Base-by-base conservation (phyloP, 2,113 vertebrate species). In the Forbesichthys agassizii region DNA sequence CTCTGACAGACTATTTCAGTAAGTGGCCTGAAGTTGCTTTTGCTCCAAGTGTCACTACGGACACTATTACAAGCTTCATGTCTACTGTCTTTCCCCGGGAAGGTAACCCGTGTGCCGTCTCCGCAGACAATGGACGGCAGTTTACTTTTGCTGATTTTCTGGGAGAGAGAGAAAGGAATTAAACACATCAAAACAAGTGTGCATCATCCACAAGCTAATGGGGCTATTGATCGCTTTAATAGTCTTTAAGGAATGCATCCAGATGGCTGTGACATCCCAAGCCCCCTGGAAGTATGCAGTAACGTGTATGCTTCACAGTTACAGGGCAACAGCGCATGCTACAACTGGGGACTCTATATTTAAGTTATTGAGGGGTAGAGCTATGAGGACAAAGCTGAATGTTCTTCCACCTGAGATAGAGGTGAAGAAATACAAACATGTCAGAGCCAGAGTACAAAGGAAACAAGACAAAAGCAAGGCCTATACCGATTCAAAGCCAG, bases 331-430 rank as follows among this genome's bases (percentile, higher is more conserved):
- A 46, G n/a, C 47, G 8, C 63, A 73, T 71, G 70, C 54, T 14
- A 65, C 62, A 0, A 65, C 54, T 13, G 20, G 27, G 0, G 20
- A 73, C 53, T 48, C 36, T 7, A 63, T 68, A 0, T 71, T 77
- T 33, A 47, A 71, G 48, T 62, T 71, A 1, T 20, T 77, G 48
- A 52, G 55, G 53, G 68, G 62, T 8, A 42, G 49, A n/a, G 54
- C 48, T 5, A 77, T 77, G 74, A n/a, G 36, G 3, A 75, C 66
- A 51, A 69, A 75, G 36, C 53, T 69, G 4, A 49, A 64, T 53
- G 33, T 71, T 18, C 20, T 67, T 4, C 58, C 33, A 48, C 46
- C 33, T 42, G 12, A 53, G 18, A 59, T 14, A 33, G 48, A 9
- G 12, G 64, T 27, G 20, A 27, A 27, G 20, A 27, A 27, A 27